A percentile compares a stretch with the other conserved stretches of the same genome.
Evolutionary conservation across 1,140 invertebrate species (phyloP).

Genomic region (Wasmannia auropunctata): DNA sequence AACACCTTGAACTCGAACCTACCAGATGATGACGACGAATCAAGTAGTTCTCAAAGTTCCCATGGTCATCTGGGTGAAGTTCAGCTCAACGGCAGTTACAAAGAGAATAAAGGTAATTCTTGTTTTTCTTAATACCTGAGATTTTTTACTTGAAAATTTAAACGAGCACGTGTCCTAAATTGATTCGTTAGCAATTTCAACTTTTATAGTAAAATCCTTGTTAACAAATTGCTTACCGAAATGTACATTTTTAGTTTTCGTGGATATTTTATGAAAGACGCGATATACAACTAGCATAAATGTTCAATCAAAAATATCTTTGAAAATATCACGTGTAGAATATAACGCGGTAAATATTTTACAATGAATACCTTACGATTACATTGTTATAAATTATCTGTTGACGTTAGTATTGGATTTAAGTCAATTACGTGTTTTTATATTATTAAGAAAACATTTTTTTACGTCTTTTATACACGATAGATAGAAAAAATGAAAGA

Average conservation of each 20-base stretch:
- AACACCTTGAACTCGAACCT: slow-evolving; percentile 82
- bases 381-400: not conserved
- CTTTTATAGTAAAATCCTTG: slow-evolving; percentile 52
- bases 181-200: slow-evolving; percentile 64
- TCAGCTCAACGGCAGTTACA: slow-evolving; percentile 86
- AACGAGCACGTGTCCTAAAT: slow-evolving; percentile 24
- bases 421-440: not conserved
- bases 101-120: slow-evolving; percentile 86
- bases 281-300: slow-evolving; percentile 27
- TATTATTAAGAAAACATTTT: not conserved
- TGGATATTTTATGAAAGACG: slow-evolving; percentile 57
- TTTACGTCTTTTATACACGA: not conserved
- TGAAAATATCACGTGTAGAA: not conserved
- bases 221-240: slow-evolving; percentile 27
- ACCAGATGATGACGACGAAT: slow-evolving; percentile 86
- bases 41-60: slow-evolving; percentile 86
- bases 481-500: too few relatives aligned
- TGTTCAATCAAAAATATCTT: slow-evolving; percentile 24
- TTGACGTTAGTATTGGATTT: not conserved
- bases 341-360: not conserved
- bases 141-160: not conserved
- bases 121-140: not conserved
- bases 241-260: not conserved
- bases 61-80: slow-evolving; percentile 84
- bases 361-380: not conserved